Evolutionary conservation across 2,113 vertebrate species (phyloP).

Genomic region (Notiomystis cincta): DNA sequence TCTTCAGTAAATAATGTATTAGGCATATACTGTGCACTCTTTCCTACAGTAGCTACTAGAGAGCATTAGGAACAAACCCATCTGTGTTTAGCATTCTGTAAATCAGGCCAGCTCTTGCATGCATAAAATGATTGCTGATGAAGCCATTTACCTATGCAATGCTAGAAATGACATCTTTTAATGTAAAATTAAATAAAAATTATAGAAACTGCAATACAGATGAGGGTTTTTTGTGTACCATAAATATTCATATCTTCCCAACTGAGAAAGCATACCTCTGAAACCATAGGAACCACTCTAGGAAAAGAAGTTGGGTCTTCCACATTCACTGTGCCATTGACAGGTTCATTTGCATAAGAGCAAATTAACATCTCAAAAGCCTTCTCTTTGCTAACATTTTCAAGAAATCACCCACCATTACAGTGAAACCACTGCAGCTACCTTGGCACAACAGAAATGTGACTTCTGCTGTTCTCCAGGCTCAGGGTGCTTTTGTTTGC

Average conservation of each 20-base stretch:
- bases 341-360: conserved; percentile 63
- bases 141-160: conserved; percentile 51
- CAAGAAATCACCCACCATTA: conserved; percentile 25
- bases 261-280: conserved; percentile 35
- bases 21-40: conserved; percentile 25
- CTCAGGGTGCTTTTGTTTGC: not conserved
- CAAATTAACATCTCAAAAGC: conserved; percentile 69
- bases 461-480: not conserved
- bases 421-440: not conserved
- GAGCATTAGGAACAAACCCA: conserved; percentile 43
- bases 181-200: conserved; percentile 57
- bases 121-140: conserved; percentile 56
- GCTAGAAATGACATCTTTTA: conserved; percentile 36
- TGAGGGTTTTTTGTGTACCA: not conserved
- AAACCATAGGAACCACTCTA: conserved; percentile 63
- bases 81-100: conserved; percentile 52
- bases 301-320: conserved; percentile 51
- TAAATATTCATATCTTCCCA: conserved; percentile 67
- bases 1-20: conserved; percentile 67
- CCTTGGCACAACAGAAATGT: not conserved
- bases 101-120: conserved; percentile 51
- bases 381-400: not conserved
- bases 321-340: conserved; percentile 14
- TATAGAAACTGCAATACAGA: conserved; percentile 37
- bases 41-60: conserved; percentile 43